These are phyloP conservation scores for Monopterus albus DNA, from an alignment of 2,113 vertebrate species.

Conservation along the genomic window DNA sequence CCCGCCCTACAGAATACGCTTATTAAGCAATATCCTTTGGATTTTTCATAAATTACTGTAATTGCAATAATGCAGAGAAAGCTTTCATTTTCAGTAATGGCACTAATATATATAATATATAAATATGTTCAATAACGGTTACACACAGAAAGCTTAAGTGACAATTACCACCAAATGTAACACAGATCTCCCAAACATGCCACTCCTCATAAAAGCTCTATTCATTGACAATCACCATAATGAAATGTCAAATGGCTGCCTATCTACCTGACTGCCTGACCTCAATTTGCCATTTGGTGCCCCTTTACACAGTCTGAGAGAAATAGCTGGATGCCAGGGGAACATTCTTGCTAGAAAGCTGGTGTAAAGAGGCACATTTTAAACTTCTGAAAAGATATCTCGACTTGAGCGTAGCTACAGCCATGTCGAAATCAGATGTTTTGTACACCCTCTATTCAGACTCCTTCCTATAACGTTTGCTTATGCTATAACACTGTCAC, in stretches of 20 bases:
- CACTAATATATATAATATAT: too few species aligned
- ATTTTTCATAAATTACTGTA: neutral
- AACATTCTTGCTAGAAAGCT: slow-evolving; percentile 1
- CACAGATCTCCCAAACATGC: slow-evolving; percentile 26
- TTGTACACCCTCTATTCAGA: neutral
- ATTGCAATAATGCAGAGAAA: neutral
- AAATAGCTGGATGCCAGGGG: slow-evolving; percentile 25
- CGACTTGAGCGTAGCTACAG: neutral
- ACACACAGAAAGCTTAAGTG: slow-evolving; percentile 2
- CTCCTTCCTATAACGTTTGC: neutral
- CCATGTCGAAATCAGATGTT: neutral
- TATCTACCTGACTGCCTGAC: slow-evolving; percentile 32
- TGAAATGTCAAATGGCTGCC: slow-evolving; percentile 43
- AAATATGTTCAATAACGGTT: neutral
- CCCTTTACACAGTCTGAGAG: slow-evolving; percentile 19
- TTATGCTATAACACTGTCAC: neutral
- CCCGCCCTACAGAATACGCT: neutral
- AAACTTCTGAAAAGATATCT: neutral
- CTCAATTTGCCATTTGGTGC: slow-evolving; percentile 52
- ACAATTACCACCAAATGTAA: slow-evolving; percentile 17
- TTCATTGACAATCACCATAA: slow-evolving; percentile 46
- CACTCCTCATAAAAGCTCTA: slow-evolving; percentile 32
- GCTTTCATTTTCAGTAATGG: slow-evolving; percentile 19
- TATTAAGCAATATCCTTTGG: neutral
- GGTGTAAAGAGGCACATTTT: slow-evolving; percentile 2